phyloP scores from a whole-genome alignment of 2,888 invertebrate species.

The Rhyacophila evoluta region DNA sequence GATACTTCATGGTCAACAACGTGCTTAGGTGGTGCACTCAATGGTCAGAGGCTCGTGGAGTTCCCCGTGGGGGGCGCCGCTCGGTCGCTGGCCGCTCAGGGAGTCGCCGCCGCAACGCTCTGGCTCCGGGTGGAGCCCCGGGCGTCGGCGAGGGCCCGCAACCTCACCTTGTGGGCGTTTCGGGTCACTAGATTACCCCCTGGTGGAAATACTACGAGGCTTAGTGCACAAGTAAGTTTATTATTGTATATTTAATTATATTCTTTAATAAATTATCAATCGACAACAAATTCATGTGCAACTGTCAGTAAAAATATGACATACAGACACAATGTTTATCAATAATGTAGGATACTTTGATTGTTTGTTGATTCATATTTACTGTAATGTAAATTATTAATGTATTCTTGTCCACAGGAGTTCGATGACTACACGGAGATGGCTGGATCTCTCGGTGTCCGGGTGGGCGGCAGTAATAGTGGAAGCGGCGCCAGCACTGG shows the following conservation, averaged over 20 bases:
- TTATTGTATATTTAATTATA: conserved; percentile 32
- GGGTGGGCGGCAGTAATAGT: conserved; percentile 49
- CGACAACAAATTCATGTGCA: no score
- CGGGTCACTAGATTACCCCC: conserved; percentile 68
- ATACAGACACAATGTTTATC: no score
- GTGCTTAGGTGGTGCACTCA: conserved; percentile 79
- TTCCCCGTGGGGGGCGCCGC: conserved; percentile 73
- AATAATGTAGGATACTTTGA: no score
- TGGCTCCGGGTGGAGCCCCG: conserved; percentile 71
- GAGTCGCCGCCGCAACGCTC: conserved; percentile 83
- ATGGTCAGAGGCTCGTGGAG: conserved; percentile 87
- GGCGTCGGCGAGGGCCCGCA: conserved; percentile 59
- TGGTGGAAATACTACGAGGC: conserved; percentile 73
- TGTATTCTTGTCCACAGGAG: conserved; percentile 66
- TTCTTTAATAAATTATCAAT: no score
- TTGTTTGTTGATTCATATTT: neutral
- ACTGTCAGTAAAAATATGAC: no score
- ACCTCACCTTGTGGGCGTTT: conserved; percentile 80
- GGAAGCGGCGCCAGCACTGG: conserved; percentile 58
- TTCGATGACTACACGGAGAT: conserved; percentile 72
- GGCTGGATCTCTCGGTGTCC: conserved; percentile 64
- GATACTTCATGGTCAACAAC: no score
- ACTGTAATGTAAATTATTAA: no score
- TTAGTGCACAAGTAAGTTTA: conserved; percentile 70
- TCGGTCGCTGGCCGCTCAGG: conserved; percentile 71